Evolutionary conservation across 2,113 vertebrate genomes (phyloP).

Genomic region (Antidorcas marsupialis): DNA sequence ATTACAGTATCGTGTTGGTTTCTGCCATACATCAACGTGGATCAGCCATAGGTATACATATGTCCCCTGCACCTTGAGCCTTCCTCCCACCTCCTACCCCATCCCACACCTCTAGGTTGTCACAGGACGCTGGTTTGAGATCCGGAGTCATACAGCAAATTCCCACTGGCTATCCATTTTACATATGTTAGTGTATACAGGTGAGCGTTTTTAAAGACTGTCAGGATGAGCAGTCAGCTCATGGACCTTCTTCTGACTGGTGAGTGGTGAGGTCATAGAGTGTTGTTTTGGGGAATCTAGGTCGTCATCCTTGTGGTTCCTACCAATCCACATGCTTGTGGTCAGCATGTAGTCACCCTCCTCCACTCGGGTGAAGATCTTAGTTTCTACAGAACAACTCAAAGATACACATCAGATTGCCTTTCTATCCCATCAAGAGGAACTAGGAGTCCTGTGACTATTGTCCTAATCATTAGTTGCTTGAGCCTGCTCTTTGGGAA

Average conservation of each 20-base stretch:
- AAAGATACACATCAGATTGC: background rate
- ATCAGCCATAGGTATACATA: background rate
- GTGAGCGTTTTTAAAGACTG: background rate
- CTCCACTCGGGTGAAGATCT: background rate
- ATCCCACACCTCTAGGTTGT: background rate
- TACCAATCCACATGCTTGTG: background rate
- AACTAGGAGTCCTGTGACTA: background rate
- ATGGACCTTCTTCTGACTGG: background rate
- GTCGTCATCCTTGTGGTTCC: background rate
- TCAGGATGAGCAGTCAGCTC: background rate
- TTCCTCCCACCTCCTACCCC: background rate
- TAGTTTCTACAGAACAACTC: background rate
- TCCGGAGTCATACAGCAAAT: background rate
- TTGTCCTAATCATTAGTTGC: background rate
- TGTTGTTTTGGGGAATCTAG: background rate
- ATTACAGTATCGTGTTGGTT: background rate
- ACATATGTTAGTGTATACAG: background rate
- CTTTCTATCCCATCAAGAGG: background rate
- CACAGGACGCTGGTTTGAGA: background rate
- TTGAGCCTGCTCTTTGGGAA: background rate
- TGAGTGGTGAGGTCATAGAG: background rate
- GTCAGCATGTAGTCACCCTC: background rate
- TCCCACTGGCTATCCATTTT: background rate
- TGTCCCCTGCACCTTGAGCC: background rate
- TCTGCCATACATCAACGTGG: background rate